A percentile compares a stretch with the other conserved stretches of the same genome.
These are phyloP conservation scores for Caenorhabditis briggsae DNA, from an alignment of 1,140 invertebrate species.

Conservation along the genomic window DNA sequence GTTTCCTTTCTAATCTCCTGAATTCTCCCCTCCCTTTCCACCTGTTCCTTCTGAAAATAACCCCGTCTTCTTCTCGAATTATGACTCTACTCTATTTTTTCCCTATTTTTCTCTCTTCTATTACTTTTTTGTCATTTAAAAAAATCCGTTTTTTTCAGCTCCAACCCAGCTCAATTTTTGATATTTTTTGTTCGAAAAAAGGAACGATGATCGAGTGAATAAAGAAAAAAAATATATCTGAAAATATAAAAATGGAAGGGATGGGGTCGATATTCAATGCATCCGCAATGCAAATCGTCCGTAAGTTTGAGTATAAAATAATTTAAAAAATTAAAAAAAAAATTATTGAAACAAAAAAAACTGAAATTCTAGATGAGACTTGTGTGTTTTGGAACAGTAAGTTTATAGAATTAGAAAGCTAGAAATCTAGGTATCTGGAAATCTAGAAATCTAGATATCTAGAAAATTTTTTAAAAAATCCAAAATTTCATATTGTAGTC, in stretches of 20 bases:
- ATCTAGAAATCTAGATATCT: no score
- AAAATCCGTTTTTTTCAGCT: not conserved
- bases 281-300: conserved; percentile 47
- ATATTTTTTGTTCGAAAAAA: not conserved
- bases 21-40: no score
- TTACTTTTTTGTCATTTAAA: not conserved
- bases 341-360: not conserved
- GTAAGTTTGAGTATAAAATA: not conserved
- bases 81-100: not conserved
- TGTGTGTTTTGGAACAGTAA: no score
- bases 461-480: no score
- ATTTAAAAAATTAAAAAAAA: not conserved
- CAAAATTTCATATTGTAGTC: no score
- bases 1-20: no score
- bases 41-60: no score
- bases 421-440: no score
- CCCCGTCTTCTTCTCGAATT: not conserved
- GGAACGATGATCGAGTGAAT: conserved; percentile 8
- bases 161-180: not conserved
- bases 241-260: conserved; percentile 3
- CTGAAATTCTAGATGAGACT: not conserved
- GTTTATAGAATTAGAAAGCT: not conserved
- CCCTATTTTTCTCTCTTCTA: not conserved
- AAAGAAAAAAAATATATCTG: not conserved
- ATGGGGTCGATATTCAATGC: conserved; percentile 26